Base-by-base conservation (phyloP, 2,113 vertebrate genomes). In the Oncorhynchus nerka region DNA sequence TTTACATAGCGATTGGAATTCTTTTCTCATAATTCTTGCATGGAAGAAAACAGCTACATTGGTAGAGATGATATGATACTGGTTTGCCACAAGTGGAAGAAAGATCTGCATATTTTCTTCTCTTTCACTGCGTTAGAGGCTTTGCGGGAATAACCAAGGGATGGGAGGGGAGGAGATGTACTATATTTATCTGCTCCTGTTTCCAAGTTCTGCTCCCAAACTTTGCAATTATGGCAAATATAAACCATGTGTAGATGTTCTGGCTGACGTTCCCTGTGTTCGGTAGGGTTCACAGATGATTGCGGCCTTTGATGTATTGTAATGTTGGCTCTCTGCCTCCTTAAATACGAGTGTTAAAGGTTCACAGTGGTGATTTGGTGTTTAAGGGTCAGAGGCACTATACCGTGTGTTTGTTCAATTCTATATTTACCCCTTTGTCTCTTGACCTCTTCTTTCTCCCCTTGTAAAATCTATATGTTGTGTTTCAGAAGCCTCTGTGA, bases 21-120 rank as follows among this genome's bases (percentile, higher is more conserved):
- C 1, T 55, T 19, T 19, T 55, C 51, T 19, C 51, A 4, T 13
- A 13, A 51, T 55, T 19, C 19, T 55, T 55, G 16, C 51, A 4
- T 55, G 39, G 9, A 55, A 55, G 16, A 15, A 55, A 19, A 55
- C 51, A 55, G 9, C 16, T 55, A 55, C 15, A 7, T 16, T 55
- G 51, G 51, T 55, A 19, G 51, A 55, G 12, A 55, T 19, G 51
- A 15, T 55, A 16, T 55, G 51, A 15, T 19, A 55, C 51, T 55
- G 51, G 51, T 55, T 19, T 55, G 51, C 51, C 51, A 45, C 39
- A 45, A 55, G 15, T 55, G 12, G 51, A 55, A 55, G 51, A 55
- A 55, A 55, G 51, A 55, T 19, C 82, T 70, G 74, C 71, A 51
- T 71, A 74, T 77, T 77, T 65, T 81, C 55, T 66, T 66, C 64